These are phyloP conservation scores for Passerina amoena DNA, from an alignment of 2,113 vertebrate genomes.

Conservation along the genomic window DNA sequence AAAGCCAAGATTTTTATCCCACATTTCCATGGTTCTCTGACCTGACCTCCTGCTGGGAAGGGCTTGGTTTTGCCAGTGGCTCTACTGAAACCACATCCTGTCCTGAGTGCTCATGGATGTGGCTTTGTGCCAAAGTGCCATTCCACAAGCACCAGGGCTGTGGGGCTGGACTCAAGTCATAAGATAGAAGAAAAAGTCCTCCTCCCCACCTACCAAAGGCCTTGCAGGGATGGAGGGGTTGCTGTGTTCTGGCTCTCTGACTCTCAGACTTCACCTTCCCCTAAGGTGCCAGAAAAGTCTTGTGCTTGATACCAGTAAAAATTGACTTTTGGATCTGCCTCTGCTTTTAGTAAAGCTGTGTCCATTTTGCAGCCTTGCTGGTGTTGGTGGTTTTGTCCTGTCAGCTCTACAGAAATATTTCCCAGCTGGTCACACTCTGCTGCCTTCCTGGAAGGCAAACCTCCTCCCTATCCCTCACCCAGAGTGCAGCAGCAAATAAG, in stretches of 20 bases:
- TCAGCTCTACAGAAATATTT: not conserved
- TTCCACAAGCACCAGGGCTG: not conserved
- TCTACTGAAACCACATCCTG: conserved; percentile 31
- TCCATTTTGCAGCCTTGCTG: not conserved
- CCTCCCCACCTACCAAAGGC: not conserved
- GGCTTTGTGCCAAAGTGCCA: not conserved
- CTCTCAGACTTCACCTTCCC: not conserved
- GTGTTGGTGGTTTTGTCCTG: not conserved
- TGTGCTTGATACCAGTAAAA: not conserved
- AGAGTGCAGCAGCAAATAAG: not conserved
- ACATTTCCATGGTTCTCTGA: not conserved
- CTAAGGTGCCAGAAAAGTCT: not conserved
- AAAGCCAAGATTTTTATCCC: conserved; percentile 4
- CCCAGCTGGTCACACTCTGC: not conserved
- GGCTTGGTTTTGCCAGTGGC: not conserved
- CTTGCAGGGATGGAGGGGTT: not conserved
- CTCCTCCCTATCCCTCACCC: not conserved
- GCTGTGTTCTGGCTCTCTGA: not conserved
- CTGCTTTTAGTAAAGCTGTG: not conserved
- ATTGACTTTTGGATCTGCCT: not conserved
- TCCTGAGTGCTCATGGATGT: not conserved
- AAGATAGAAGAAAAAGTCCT: not conserved
- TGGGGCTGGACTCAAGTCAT: not conserved
- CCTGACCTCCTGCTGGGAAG: conserved; percentile 12
- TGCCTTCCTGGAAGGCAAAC: not conserved